phyloP scores from a whole-genome alignment of 1,140 invertebrate species.

The Zaprionus tsacasi region DNA sequence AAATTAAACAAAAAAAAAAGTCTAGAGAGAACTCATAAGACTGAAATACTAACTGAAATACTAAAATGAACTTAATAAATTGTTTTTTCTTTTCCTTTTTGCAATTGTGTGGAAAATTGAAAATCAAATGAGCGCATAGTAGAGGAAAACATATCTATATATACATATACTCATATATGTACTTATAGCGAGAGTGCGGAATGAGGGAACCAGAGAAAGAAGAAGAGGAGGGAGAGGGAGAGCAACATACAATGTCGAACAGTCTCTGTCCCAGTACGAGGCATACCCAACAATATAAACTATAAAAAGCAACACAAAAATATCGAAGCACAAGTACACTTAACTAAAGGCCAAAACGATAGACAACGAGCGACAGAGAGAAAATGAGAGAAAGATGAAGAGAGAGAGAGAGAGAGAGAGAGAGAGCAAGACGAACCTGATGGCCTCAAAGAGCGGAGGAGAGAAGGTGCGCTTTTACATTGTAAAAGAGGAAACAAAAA shows the following conservation, averaged over 20 bases:
- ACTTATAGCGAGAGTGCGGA: background rate
- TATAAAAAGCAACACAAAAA: constrained; percentile 77
- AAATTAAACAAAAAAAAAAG: constrained; percentile 10
- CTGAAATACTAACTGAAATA: constrained; percentile 39
- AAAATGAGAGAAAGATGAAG: background rate
- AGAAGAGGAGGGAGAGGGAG: constrained; percentile 21
- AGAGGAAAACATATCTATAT: constrained; percentile 11
- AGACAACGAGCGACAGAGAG: constrained; percentile 31
- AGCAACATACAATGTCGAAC: constrained; percentile 54
- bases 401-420: constrained; percentile 15
- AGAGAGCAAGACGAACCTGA: constrained; percentile 20
- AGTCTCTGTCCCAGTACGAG: constrained; percentile 44
- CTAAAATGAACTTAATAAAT: constrained; percentile 69
- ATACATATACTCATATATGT: constrained; percentile 1
- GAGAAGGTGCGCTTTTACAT: constrained; percentile 37
- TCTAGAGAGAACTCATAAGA: constrained; percentile 32
- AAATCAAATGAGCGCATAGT: constrained; percentile 68
- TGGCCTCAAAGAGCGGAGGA: background rate
- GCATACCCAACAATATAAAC: constrained; percentile 69
- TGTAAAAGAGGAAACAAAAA: constrained; percentile 46
- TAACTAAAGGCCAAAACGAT: constrained; percentile 72
- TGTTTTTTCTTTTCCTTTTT: constrained; percentile 39
- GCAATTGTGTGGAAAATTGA: constrained; percentile 81
- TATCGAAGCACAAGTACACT: constrained; percentile 72
- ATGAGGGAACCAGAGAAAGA: constrained; percentile 6